Evolutionary conservation across 2,797 vertebrate species (phyloP).

Genomic region (Coregonus ussuriensis): DNA sequence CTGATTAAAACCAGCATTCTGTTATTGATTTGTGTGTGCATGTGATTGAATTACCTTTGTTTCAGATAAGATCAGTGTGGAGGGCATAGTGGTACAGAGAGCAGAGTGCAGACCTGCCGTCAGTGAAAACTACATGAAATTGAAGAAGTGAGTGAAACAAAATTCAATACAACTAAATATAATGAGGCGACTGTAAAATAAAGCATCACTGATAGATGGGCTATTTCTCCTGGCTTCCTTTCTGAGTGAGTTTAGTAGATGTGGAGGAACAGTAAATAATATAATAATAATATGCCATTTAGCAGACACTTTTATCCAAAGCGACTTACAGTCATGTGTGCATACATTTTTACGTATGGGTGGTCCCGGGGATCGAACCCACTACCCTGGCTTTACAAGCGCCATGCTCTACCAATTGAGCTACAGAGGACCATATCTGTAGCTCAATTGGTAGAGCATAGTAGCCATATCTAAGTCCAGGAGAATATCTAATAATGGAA

Average conservation of each 20-base stretch:
- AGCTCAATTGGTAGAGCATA: too few relatives aligned
- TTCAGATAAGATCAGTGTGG: slow-evolving; percentile 57
- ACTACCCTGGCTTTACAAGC: too few relatives aligned
- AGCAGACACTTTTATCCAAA: too few relatives aligned
- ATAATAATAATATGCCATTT: too few relatives aligned
- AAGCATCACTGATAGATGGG: not conserved
- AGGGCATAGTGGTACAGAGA: slow-evolving; percentile 89
- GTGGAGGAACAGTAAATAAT: not conserved
- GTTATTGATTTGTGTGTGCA: not conserved
- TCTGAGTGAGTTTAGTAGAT: not conserved
- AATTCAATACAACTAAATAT: not conserved
- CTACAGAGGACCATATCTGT: too few relatives aligned
- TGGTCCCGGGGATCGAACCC: too few relatives aligned
- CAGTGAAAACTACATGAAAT: slow-evolving; percentile 89
- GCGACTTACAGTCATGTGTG: too few relatives aligned
- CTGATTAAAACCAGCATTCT: too few relatives aligned
- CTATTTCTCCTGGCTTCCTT: not conserved
- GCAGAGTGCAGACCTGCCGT: slow-evolving; percentile 84
- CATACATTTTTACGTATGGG: too few relatives aligned
- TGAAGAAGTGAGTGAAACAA: slow-evolving; percentile 83
- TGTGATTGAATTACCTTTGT: slow-evolving; percentile 50
- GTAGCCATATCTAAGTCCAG: not conserved
- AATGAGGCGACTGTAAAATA: not conserved
- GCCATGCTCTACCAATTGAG: too few relatives aligned
- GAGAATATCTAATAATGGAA: not conserved